Base-by-base conservation (phyloP, 2,113 vertebrate species). In the Ictidomys tridecemlineatus region DNA sequence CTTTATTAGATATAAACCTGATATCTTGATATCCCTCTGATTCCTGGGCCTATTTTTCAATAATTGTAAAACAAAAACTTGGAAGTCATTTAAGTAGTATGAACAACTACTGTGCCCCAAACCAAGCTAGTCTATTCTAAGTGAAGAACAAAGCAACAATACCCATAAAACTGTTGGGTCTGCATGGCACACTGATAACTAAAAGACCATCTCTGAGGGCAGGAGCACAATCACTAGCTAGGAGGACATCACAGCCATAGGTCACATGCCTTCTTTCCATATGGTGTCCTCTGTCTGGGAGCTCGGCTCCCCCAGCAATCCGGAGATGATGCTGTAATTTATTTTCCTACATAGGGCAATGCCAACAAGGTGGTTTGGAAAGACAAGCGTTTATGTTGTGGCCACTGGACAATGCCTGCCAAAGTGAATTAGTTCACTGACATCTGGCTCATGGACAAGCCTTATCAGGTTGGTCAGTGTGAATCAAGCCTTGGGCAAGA, bases 391-490 rank as follows among this genome's bases (percentile, higher is more conserved):
- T 85, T 48, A 7, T 85, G 26, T 67, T 63, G 32, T 89, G 14
- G 89, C 45, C 16, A 28, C 48, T 37, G 69, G 61, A 91, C 39
- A 90, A 85, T 39, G 61, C 72, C 73, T 85, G 48, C 73, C 91
- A 96, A 92, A 97, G 69, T 91, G 83, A 85, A 96, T 96, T 73
- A 94, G 51, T 70, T 20, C 48, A 76, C 1, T 69, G 30, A 39
- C 70, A 73, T 63, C 95, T 97, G 83, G 77, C 73, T 86, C 78
- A 77, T 37, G 69, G 82, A 78, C 32, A 8, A 83, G 88, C 51
- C 4, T 65, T 74, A 39, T 93, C 77, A 58, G 73, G 83, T 76
- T 58, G n/a, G 83, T 79, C 73, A 89, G 69, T 82, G 28, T 58
- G 79, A 95, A 83, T 74, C 69, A 86, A 79, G 70, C 70, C 69